These are phyloP conservation scores for Ciconia maguari DNA, from an alignment of 2,113 vertebrate genomes.

Conservation along the genomic window DNA sequence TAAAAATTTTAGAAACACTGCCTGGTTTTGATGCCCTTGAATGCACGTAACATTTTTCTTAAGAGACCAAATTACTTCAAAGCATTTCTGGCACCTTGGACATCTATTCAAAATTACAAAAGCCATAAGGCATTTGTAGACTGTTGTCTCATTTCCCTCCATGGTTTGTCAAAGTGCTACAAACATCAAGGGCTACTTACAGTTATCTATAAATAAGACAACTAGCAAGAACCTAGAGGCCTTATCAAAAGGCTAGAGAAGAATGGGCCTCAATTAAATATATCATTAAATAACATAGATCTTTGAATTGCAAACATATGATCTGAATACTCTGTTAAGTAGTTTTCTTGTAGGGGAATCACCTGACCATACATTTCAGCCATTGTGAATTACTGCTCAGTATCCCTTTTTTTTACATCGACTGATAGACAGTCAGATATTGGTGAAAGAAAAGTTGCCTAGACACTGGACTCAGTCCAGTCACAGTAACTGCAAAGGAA, in stretches of 20 bases:
- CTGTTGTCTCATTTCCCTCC: neutral
- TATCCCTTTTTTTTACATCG: neutral
- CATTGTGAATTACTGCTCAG: neutral
- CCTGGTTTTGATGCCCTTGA: neutral
- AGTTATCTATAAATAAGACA: neutral
- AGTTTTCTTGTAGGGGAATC: neutral
- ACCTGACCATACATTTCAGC: neutral
- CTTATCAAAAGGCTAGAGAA: neutral
- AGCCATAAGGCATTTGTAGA: neutral
- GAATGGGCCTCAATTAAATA: neutral
- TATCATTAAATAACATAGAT: neutral
- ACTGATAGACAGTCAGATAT: neutral
- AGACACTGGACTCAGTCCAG: neutral
- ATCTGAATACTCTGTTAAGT: neutral
- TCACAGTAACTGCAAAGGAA: neutral
- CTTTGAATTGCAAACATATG: neutral
- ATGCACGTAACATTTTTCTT: neutral
- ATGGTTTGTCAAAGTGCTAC: neutral
- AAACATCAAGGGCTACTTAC: neutral
- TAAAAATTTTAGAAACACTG: neutral
- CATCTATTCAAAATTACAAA: slow-evolving; percentile 7
- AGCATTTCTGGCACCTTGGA: neutral
- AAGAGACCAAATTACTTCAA: slow-evolving; percentile 15
- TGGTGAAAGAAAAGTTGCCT: neutral
- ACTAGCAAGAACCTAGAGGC: neutral